A percentile compares a stretch with the other conserved stretches of the same genome.
Conservation (phyloP, 2,113 vertebrate species). For the Catharus bicknelli region DNA sequence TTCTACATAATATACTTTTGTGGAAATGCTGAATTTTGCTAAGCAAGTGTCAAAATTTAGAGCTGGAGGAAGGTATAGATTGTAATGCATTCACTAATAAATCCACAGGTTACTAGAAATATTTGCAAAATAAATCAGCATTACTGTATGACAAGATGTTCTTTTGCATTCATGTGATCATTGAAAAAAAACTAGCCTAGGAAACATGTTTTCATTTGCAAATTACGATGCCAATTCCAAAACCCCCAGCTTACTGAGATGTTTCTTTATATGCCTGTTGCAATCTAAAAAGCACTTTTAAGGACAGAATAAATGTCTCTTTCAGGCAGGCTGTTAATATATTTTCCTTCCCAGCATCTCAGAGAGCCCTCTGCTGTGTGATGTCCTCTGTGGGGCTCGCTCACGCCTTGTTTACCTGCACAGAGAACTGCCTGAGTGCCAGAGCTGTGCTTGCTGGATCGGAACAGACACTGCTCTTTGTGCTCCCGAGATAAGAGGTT, state of each 20-base stretch:
- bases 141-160: neutral
- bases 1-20: neutral
- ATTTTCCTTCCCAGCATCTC: neutral
- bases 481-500: slow-evolving; percentile 44
- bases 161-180: neutral
- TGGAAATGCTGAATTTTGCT: neutral
- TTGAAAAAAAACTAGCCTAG: neutral
- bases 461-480: slow-evolving; percentile 49
- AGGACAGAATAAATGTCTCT: neutral
- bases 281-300: neutral
- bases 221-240: neutral
- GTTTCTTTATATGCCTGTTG: neutral
- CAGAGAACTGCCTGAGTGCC: neutral
- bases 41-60: neutral
- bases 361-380: rapidly evolving
- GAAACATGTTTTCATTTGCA: neutral
- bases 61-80: neutral
- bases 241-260: neutral
- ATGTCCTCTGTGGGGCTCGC: neutral
- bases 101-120: neutral
- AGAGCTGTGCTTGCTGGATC: neutral
- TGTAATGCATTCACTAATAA: neutral
- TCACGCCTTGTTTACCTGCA: neutral
- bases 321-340: neutral
- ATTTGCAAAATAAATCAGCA: neutral